Evolutionary conservation across 1,140 invertebrate genomes (phyloP), one percentile per base, ranked within the genome.

Genomic region (Drosophila nannoptera): DNA sequence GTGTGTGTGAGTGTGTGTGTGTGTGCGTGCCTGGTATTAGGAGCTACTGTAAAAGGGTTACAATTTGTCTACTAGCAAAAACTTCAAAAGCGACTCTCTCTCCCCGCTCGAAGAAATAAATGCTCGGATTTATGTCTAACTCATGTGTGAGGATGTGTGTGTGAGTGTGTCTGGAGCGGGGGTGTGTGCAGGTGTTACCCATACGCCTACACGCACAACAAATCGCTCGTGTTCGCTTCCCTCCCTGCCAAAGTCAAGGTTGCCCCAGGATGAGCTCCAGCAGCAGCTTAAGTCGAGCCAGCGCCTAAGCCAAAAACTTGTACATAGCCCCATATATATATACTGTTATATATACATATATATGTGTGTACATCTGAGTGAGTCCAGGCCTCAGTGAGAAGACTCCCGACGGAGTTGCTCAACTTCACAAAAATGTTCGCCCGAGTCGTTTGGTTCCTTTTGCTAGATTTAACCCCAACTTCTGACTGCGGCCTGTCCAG

Each of bases 51-150:
- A 80, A 84, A 84, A 84, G 81, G 76, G 72, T 59, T 73, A 80
- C 77, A 80, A 76, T 75, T 73, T 69, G 70, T 71, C 48, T 65
- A 53, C 11, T 6, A 32, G 2, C 7, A 53, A 35, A 64, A 77
- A 82, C 78, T 83, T 86, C 76, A 83, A 83, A 82, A 82, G 78
- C 75, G 65, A 75, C 64, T 70, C 59, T 68, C 55, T 56, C 42
- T 58, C 61, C 59, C 56, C 65, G 76, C 70, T 14, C 40, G n/a
- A 42, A 62, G 73, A 77, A 83, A 78, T 83, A 84, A 83, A 80
- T 83, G 73, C 77, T 80, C 58, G 63, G 76, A 80, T 86, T 86
- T 86, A 86, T 78, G 66, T 58, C 42, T 69, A 60, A 64, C 56
- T 60, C 52, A 32, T 38, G 53, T 42, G 46, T 43, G 38, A 48